A percentile compares a stretch with the other conserved stretches of the same genome.
Conservation (phyloP, 2,113 vertebrate species). For the Rhineura floridana region DNA sequence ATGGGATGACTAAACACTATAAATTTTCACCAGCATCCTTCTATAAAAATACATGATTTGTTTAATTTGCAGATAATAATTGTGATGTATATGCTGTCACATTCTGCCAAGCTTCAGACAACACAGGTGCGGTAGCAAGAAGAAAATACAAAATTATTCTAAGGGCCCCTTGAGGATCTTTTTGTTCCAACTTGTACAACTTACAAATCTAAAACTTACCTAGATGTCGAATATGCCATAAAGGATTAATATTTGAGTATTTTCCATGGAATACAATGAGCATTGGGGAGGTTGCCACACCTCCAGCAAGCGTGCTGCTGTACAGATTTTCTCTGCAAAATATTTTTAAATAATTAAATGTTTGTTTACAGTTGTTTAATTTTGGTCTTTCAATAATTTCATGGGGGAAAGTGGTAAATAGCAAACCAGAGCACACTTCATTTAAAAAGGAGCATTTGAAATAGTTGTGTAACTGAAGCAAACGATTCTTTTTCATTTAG, state of each 20-base stretch:
- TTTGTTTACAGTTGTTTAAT: background rate
- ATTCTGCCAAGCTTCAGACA: background rate
- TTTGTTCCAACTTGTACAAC: fast-evolving
- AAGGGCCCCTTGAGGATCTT: background rate
- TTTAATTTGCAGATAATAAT: background rate
- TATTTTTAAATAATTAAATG: background rate
- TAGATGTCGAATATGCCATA: constrained; percentile 93
- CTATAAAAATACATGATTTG: background rate
- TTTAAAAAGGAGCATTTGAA: background rate
- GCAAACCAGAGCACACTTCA: background rate
- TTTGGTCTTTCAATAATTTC: background rate
- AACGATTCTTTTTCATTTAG: background rate
- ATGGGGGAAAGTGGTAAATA: background rate
- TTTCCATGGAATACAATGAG: constrained; percentile 92
- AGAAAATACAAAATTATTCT: background rate
- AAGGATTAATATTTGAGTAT: constrained; percentile 85
- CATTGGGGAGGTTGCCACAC: constrained; percentile 93
- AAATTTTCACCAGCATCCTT: too few species aligned
- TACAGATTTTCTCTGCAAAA: constrained; percentile 88
- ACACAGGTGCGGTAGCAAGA: background rate
- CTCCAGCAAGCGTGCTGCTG: constrained; percentile 92
- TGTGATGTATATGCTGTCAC: background rate
- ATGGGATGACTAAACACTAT: background rate
- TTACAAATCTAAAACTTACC: constrained; percentile 76
- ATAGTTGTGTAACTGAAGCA: background rate